These are phyloP conservation scores for Drosophila birchii DNA, from an alignment of 2,888 invertebrate genomes.

Conservation along the genomic window DNA sequence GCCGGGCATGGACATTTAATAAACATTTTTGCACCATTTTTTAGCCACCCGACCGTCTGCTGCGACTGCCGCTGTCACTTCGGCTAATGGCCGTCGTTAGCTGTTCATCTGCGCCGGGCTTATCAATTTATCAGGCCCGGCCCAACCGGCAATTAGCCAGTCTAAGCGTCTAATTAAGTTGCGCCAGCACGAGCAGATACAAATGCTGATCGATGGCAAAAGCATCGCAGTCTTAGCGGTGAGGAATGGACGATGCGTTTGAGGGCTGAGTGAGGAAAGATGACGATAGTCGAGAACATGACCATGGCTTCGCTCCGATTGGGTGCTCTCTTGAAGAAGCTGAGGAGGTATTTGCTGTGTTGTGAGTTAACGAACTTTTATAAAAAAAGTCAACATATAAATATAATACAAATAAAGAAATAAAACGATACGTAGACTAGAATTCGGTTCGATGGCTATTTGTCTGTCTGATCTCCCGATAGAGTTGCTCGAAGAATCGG, in stretches of 20 bases:
- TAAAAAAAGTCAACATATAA: not conserved
- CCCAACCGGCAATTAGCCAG: slow-evolving; percentile 66
- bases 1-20: slow-evolving; percentile 70
- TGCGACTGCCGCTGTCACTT: slow-evolving; percentile 41
- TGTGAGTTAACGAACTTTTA: not conserved
- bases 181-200: slow-evolving; percentile 57
- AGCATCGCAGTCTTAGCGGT: slow-evolving; percentile 10
- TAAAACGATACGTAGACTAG: not conserved
- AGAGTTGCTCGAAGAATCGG: slow-evolving; percentile 54
- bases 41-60: slow-evolving; percentile 37
- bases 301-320: not conserved
- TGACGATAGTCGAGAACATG: slow-evolving; percentile 9
- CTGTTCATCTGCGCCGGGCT: slow-evolving; percentile 73
- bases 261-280: not conserved
- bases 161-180: slow-evolving; percentile 78
- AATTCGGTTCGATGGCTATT: not conserved
- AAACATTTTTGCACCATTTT: slow-evolving; percentile 76
- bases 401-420: not conserved
- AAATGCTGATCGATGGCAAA: slow-evolving; percentile 66
- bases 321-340: no score
- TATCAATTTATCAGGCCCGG: slow-evolving; percentile 68
- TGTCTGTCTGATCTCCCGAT: slow-evolving; percentile 28
- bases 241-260: not conserved
- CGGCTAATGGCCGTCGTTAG: slow-evolving; percentile 75
- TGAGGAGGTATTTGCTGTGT: not conserved